These are phyloP conservation scores for Ataeniobius toweri DNA, from an alignment of 2,797 vertebrate species.

Conservation along the genomic window DNA sequence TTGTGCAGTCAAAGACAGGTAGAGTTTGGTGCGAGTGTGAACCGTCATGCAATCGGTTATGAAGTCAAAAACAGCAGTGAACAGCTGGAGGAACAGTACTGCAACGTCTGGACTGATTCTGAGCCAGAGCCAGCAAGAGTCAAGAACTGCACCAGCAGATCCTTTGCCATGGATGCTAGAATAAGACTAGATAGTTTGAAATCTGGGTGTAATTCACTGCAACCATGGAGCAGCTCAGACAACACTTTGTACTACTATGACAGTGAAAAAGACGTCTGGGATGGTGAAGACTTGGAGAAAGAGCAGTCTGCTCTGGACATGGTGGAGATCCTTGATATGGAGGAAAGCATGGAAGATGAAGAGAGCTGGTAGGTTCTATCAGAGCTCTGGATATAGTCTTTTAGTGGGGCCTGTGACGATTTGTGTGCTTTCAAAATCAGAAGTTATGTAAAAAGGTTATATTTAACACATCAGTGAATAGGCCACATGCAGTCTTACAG, in stretches of 20 bases:
- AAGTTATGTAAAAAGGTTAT: neutral
- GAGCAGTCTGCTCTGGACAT: constrained; percentile 64
- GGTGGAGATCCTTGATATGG: constrained; percentile 69
- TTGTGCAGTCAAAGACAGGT: constrained; percentile 14
- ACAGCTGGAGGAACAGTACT: constrained; percentile 5
- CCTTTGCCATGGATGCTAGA: constrained; percentile 63
- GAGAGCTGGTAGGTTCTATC: constrained; percentile 70
- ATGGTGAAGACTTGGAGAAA: constrained; percentile 30
- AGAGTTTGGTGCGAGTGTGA: constrained; percentile 21
- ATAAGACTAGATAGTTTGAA: constrained; percentile 61
- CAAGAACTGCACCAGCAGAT: constrained; percentile 26
- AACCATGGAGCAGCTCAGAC: constrained; percentile 1
- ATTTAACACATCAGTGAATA: neutral
- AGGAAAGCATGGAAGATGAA: constrained; percentile 56
- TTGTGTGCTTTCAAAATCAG: neutral
- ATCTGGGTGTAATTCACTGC: constrained; percentile 41
- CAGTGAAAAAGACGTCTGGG: constrained; percentile 39
- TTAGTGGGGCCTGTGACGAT: neutral
- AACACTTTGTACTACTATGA: constrained; percentile 23
- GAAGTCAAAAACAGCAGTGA: constrained; percentile 25
- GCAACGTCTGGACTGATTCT: constrained; percentile 35
- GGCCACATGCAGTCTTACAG: neutral
- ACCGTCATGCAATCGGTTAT: constrained; percentile 9
- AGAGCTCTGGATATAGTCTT: neutral
- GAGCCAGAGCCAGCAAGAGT: constrained; percentile 22